Evolutionary conservation across 2,113 vertebrate genomes (phyloP).

Genomic region (Pangasianodon hypophthalmus): DNA sequence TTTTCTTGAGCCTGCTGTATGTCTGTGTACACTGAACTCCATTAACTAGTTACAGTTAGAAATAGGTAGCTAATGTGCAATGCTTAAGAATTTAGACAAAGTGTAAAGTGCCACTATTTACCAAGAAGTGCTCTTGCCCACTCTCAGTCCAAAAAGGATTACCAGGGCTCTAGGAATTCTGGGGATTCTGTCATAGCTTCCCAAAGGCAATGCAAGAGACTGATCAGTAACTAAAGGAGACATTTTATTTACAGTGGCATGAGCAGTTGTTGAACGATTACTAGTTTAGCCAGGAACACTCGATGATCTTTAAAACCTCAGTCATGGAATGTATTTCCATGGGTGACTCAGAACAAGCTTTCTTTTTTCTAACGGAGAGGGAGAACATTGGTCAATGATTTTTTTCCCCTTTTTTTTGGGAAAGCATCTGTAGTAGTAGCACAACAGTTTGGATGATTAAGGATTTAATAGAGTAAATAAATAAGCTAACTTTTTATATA

Average conservation of each 20-base stretch:
- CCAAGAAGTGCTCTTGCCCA: neutral
- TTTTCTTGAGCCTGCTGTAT: neutral
- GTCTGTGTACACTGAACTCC: neutral
- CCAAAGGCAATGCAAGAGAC: neutral
- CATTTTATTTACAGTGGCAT: slow-evolving; percentile 12
- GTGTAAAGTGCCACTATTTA: neutral
- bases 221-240: slow-evolving; percentile 21
- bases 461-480: neutral
- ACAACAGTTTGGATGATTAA: neutral
- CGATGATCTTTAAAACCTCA: slow-evolving; percentile 11
- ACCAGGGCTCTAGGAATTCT: neutral
- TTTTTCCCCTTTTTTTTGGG: neutral
- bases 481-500: neutral
- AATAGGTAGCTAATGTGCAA: neutral
- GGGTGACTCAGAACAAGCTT: neutral
- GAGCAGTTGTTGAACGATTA: slow-evolving; percentile 21
- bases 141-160: neutral
- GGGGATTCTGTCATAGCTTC: neutral
- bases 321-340: neutral
- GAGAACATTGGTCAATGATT: neutral
- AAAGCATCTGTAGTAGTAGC: neutral
- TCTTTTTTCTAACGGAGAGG: neutral
- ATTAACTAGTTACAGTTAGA: neutral
- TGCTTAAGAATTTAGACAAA: neutral
- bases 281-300: slow-evolving; percentile 1